These are phyloP conservation scores for Mionectes macconnelli DNA, from an alignment of 2,113 vertebrate genomes.

Conservation along the genomic window DNA sequence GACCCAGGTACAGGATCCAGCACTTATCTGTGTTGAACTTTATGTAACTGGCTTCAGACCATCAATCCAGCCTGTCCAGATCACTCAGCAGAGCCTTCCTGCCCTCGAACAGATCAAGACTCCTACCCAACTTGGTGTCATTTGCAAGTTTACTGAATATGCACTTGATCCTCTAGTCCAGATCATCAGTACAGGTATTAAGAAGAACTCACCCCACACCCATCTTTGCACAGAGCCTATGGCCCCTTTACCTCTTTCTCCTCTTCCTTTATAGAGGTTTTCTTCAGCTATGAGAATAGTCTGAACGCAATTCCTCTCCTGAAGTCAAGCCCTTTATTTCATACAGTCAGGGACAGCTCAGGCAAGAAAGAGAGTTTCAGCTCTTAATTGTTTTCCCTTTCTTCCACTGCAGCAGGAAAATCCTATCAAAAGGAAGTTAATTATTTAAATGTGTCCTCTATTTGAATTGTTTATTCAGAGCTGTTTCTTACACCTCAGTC, in stretches of 20 bases:
- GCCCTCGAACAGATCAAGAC: not conserved
- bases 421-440: conserved; percentile 11
- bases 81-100: not conserved
- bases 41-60: accelerated
- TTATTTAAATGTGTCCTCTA: conserved; percentile 44
- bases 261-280: not conserved
- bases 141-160: not conserved
- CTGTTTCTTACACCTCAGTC: not conserved
- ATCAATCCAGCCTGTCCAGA: not conserved
- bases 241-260: not conserved
- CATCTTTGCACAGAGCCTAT: not conserved
- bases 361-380: not conserved
- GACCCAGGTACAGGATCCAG: accelerated
- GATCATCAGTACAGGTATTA: not conserved
- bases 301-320: not conserved
- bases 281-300: not conserved
- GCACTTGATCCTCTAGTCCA: not conserved
- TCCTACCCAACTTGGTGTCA: accelerated
- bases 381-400: conserved; percentile 23
- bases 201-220: not conserved
- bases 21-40: not conserved
- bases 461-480: conserved; percentile 16
- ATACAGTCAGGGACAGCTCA: not conserved
- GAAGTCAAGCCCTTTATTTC: not conserved
- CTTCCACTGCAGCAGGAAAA: conserved; percentile 8